Evolutionary conservation across 2,888 invertebrate genomes (phyloP).

Genomic region (Melinaea marsaeus): DNA sequence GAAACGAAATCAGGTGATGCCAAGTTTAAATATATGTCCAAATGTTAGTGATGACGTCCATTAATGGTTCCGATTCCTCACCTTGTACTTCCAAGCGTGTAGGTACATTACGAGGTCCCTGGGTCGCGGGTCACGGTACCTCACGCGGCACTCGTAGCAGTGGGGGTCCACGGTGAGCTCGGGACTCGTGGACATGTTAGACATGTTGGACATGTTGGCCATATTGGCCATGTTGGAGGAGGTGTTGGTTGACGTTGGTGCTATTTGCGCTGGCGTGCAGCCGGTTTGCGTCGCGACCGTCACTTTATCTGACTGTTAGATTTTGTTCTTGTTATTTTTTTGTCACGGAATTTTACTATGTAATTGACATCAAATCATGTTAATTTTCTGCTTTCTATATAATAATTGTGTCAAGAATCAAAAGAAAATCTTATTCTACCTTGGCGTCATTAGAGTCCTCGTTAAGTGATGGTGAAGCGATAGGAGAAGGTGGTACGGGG

Average conservation of each 20-base stretch:
- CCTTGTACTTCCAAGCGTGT: constrained; percentile 96
- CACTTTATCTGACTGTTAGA: constrained; percentile 77
- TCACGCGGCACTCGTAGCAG: constrained; percentile 95
- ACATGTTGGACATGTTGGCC: constrained; percentile 30
- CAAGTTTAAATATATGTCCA: too few species aligned
- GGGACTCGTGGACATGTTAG: background rate
- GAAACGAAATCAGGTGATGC: too few species aligned
- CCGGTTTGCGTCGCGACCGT: constrained; percentile 93
- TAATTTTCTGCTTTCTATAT: background rate
- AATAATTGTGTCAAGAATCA: background rate
- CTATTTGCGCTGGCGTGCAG: constrained; percentile 79
- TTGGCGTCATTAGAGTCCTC: constrained; percentile 71
- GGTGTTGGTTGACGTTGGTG: background rate
- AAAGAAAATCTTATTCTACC: constrained; percentile 38
- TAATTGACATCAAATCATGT: too few species aligned
- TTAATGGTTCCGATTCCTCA: constrained; percentile 44
- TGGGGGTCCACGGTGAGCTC: constrained; percentile 86
- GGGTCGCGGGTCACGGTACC: constrained; percentile 93
- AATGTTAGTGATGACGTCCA: background rate
- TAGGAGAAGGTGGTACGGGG: constrained; percentile 52
- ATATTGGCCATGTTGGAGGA: constrained; percentile 2
- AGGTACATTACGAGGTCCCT: constrained; percentile 96
- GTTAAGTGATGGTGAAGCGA: constrained; percentile 54
- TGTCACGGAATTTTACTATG: background rate
- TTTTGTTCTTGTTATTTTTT: background rate